phyloP scores from a whole-genome alignment of 2,888 invertebrate genomes.

The Malthinus seriepunctatus region DNA sequence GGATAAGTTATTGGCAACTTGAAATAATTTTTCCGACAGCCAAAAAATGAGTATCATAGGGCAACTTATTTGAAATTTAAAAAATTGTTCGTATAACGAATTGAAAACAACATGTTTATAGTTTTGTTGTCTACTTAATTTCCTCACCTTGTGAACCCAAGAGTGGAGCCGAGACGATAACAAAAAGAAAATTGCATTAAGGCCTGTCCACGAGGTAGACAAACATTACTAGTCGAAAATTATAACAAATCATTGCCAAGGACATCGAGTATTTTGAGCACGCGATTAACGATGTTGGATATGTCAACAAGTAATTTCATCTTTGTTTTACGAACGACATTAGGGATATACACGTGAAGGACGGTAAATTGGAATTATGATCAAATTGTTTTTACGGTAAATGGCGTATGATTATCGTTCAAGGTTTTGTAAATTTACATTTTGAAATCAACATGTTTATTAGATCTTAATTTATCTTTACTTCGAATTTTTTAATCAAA shows the following conservation, averaged over 20 bases:
- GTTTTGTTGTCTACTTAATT: too few species aligned
- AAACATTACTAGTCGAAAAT: background rate
- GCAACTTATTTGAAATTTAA: too few species aligned
- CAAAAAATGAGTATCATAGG: too few species aligned
- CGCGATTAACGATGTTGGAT: background rate
- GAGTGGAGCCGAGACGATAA: too few species aligned
- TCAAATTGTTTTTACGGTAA: conserved; percentile 16
- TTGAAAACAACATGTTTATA: too few species aligned
- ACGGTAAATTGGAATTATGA: conserved; percentile 1
- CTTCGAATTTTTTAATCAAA: too few species aligned
- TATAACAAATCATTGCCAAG: conserved; percentile 20
- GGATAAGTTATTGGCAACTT: too few species aligned
- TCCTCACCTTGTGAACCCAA: too few species aligned
- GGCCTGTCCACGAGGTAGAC: too few species aligned
- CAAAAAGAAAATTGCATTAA: too few species aligned
- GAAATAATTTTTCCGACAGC: too few species aligned
- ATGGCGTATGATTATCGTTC: conserved; percentile 14
- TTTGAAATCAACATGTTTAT: conserved; percentile 20
- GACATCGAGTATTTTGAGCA: conserved; percentile 12
- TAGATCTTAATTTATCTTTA: background rate
- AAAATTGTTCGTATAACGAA: too few species aligned
- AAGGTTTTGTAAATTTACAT: conserved; percentile 14
- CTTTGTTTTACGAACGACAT: conserved; percentile 1
- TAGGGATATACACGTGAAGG: conserved; percentile 1
- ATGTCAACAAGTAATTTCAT: conserved; percentile 8